phyloP scores from a whole-genome alignment of 2,797 vertebrate genomes.

The Petrocephalus sullivani region DNA sequence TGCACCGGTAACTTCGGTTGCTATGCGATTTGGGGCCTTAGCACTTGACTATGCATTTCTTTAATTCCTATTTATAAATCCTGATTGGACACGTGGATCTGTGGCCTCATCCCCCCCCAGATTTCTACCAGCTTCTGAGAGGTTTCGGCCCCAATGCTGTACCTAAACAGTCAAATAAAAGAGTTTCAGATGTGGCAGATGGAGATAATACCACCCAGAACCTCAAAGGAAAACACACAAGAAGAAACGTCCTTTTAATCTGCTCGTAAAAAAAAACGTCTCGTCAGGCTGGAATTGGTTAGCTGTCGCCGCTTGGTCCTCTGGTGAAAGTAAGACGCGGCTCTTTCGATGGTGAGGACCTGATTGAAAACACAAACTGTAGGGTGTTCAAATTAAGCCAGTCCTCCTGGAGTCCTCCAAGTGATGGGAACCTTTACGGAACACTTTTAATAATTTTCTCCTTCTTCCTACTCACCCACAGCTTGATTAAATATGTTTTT shows the following conservation, averaged over 20 bases:
- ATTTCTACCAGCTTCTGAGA: not conserved
- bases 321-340: conserved; percentile 23
- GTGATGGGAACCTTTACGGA: conserved; percentile 13
- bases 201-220: not conserved
- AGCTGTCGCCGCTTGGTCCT: not conserved
- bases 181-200: conserved; percentile 8
- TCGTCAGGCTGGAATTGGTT: not conserved
- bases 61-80: not conserved
- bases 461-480: conserved; percentile 6
- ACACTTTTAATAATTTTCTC: conserved; percentile 17
- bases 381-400: conserved; percentile 16
- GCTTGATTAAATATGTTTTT: conserved; percentile 21
- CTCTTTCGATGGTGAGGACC: conserved; percentile 23
- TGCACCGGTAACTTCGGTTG: not conserved
- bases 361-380: conserved; percentile 25
- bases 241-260: conserved; percentile 14
- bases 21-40: not conserved
- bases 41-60: not conserved
- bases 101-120: not conserved
- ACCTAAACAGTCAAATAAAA: not conserved
- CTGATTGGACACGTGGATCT: not conserved
- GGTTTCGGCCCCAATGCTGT: not conserved
- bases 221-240: conserved; percentile 20
- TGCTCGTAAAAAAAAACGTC: not conserved
- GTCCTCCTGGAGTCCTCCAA: not conserved